Evolutionary conservation across 1,140 invertebrate species (phyloP), one percentile per base, ranked within the genome.

Genomic region (Pectinophora gossypiella): DNA sequence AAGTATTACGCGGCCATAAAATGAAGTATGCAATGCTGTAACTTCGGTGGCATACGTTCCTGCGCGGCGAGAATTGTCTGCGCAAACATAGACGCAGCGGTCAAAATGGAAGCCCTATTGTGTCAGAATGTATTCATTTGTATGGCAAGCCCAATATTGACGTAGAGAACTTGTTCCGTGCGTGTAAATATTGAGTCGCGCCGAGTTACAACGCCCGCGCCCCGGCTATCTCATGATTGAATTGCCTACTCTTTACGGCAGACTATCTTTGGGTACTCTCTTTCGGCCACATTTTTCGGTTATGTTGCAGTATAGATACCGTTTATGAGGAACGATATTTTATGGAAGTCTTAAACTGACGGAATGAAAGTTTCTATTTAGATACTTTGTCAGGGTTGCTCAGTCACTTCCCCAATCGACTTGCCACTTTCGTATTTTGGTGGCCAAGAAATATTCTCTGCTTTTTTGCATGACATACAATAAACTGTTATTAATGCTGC

Each of bases 51-150:
- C 70, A 76, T 74, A 68, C 66, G 63, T 65, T 61, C 66, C 59
- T 60, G 64, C 49, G 59, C 23, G 64, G 62, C 68, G 81, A 74
- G 78, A 84, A 85, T 82, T 82, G 76, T 72, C 69, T 72, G 64
- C 32, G 63, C 72, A 84, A 84, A 86, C 71, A 82, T 21, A 72
- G 36, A 56, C 59, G 54, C 51, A 73, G 64, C 73, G 76, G 80
- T 80, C 77, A 84, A 81, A 77, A 86, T 84, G 80, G 80, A 86
- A 84, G 74, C 59, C 60, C 66, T 61, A 79, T 86, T 86, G 77
- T 86, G 72, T 72, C 72, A 74, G 68, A 79, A 81, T 79, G 80
- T 86, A 86, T 86, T 86, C 82, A 84, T 86, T 84, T 83, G 83
- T 86, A 83, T 75, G 74, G 76, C 66, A 76, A 74, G 59, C 59